Percentiles rank a stretch among this genome's conserved stretches.
Conservation (phyloP, 2,888 invertebrate species). For the Rhagophthalmus giganteus region DNA sequence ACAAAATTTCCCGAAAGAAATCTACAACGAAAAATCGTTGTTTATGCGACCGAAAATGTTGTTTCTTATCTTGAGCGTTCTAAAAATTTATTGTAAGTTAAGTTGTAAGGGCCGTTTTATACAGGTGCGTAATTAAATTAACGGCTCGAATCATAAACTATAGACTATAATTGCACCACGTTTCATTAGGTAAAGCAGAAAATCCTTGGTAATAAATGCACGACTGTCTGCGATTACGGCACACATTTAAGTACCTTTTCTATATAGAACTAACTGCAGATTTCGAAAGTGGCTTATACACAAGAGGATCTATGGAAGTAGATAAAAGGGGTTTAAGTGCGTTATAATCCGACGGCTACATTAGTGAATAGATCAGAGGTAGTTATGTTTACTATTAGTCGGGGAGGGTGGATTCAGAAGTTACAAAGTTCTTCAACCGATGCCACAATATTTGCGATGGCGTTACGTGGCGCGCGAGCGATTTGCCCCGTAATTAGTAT, state of each 20-base stretch:
- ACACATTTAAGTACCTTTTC: slow-evolving; percentile 35
- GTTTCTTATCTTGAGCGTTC: no score
- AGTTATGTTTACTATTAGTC: slow-evolving; percentile 30
- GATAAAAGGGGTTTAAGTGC: slow-evolving; percentile 53
- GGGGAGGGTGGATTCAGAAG: slow-evolving; percentile 34
- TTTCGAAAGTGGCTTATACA: slow-evolving; percentile 43
- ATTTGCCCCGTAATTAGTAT: no score
- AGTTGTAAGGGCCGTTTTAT: no score
- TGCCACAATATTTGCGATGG: not conserved
- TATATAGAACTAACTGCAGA: slow-evolving; percentile 34
- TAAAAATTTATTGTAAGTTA: no score
- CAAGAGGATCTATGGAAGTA: slow-evolving; percentile 49
- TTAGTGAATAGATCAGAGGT: slow-evolving; percentile 47
- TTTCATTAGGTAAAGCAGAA: slow-evolving; percentile 5
- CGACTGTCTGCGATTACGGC: slow-evolving; percentile 13
- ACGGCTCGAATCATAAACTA: no score
- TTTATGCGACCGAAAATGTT: no score
- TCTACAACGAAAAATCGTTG: no score
- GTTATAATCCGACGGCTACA: slow-evolving; percentile 53
- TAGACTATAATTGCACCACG: not conserved
- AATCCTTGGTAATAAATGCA: slow-evolving; percentile 11
- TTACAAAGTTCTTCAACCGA: slow-evolving; percentile 33
- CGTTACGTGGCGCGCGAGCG: no score
- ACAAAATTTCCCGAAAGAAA: no score
- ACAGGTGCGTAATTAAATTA: no score